Evolutionary conservation across 1,140 invertebrate genomes (phyloP).

Genomic region (Tetramorium parvispinum): DNA sequence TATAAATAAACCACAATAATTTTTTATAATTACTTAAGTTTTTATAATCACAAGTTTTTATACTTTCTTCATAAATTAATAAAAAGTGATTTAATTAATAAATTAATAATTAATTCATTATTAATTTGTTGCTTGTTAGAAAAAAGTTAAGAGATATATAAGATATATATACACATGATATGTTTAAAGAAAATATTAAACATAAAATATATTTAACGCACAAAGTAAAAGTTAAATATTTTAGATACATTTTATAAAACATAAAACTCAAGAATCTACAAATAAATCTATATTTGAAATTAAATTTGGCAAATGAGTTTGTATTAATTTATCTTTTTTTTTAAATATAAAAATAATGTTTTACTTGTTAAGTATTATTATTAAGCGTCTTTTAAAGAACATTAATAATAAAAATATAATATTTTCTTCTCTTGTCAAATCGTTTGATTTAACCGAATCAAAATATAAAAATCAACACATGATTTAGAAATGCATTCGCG

Average conservation of each 20-base stretch:
- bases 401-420: not conserved
- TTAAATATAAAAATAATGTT: not conserved
- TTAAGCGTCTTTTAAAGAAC: not conserved
- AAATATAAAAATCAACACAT: not conserved
- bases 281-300: not conserved
- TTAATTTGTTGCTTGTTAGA: not conserved
- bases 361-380: not conserved
- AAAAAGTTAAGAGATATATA: not conserved
- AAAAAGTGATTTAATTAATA: too few relatives aligned
- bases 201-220: not conserved
- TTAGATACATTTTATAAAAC: not conserved
- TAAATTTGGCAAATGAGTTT: not conserved
- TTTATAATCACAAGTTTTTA: too few relatives aligned
- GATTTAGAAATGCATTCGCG: constrained; percentile 17
- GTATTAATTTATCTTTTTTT: constrained; percentile 6
- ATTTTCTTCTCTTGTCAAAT: not conserved
- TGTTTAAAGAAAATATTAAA: not conserved
- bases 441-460: not conserved
- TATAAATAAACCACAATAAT: not conserved
- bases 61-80: too few relatives aligned
- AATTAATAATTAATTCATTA: too few relatives aligned
- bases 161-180: not conserved
- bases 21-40: not conserved
- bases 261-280: not conserved
- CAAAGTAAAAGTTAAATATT: not conserved